A percentile compares a stretch with the other conserved stretches of the same genome.
These are phyloP conservation scores for Sitobion miscanthi DNA, from an alignment of 1,140 invertebrate genomes.

Conservation along the genomic window DNA sequence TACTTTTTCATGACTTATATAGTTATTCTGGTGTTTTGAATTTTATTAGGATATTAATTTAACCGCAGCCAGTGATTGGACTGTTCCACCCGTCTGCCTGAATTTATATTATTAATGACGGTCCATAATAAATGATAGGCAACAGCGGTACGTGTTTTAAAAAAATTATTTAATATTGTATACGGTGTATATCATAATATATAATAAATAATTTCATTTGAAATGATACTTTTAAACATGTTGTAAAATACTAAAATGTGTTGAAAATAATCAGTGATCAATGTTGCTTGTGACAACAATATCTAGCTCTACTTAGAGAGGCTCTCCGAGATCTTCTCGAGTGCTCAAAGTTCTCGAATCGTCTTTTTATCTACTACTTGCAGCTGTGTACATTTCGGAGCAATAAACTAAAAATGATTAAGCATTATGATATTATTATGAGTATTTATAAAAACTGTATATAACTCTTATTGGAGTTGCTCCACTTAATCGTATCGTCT, in stretches of 20 bases:
- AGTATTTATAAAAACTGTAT: neutral
- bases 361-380: neutral
- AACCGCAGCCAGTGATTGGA: neutral
- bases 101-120: neutral
- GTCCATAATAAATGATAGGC: too few species aligned
- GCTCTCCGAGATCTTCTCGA: neutral
- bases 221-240: neutral
- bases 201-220: neutral
- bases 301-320: neutral
- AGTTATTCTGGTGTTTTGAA: neutral
- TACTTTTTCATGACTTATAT: too few species aligned
- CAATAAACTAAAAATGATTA: neutral
- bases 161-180: neutral
- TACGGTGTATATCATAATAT: too few species aligned
- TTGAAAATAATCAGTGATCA: neutral
- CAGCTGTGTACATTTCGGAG: neutral
- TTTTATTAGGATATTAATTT: neutral
- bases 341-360: neutral
- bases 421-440: neutral
- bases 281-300: neutral
- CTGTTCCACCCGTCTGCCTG: too few species aligned
- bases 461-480: neutral
- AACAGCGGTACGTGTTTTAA: neutral
- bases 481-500: neutral
- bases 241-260: neutral